Evolutionary conservation across 1,140 invertebrate species (phyloP).

Genomic region (Drosophila guanche): DNA sequence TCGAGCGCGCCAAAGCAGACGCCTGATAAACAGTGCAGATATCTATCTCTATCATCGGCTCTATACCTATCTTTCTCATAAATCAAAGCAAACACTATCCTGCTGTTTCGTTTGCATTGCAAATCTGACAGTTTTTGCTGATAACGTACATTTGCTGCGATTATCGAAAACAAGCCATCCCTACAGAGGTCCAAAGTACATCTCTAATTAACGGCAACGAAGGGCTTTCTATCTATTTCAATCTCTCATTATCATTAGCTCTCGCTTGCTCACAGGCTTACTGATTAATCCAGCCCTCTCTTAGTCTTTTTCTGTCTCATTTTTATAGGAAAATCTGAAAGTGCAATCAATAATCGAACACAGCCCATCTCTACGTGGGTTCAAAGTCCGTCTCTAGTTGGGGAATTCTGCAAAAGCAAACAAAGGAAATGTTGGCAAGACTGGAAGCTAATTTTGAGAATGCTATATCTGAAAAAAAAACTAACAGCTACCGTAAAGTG

Average conservation of each 20-base stretch:
- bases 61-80: conserved; percentile 21
- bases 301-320: background rate
- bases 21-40: conserved; percentile 29
- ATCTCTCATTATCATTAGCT: too few species aligned
- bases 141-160: conserved; percentile 15
- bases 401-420: conserved; percentile 22
- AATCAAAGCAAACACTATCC: too few species aligned
- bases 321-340: conserved; percentile 20
- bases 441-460: background rate
- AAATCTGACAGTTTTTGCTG: conserved; percentile 1
- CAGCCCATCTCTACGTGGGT: conserved; percentile 10
- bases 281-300: background rate
- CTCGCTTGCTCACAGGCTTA: too few species aligned
- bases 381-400: conserved; percentile 36
- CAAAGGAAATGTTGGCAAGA: background rate
- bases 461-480: background rate
- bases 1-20: conserved; percentile 30
- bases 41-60: background rate
- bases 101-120: background rate
- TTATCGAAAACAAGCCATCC: conserved; percentile 32
- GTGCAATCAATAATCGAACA: conserved; percentile 41
- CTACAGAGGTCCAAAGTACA: conserved; percentile 19
- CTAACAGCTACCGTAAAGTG: background rate
- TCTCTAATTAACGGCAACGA: conserved; percentile 9
- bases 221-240: too few species aligned